A percentile compares a stretch with the other conserved stretches of the same genome.
Conservation (phyloP, 2,113 vertebrate species). For the Alligator sinensis region DNA sequence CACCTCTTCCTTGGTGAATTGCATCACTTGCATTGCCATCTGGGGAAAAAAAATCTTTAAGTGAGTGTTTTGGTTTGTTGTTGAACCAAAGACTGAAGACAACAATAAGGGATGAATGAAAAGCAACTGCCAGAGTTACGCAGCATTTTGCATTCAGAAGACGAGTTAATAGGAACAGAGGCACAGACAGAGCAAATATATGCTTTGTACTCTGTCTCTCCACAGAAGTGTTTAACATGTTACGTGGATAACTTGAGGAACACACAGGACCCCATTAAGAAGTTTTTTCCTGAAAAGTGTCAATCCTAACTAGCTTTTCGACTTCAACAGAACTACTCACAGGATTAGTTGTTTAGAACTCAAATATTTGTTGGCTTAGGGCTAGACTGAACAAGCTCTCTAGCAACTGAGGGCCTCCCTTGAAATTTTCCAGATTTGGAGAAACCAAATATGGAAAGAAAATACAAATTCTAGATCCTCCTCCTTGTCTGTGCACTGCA, state of each 20-base stretch:
- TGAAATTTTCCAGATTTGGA: background rate
- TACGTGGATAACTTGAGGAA: background rate
- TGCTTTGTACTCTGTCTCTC: background rate
- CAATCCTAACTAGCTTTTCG: background rate
- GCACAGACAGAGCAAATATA: background rate
- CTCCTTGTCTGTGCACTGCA: background rate
- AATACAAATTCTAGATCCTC: background rate
- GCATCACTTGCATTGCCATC: conserved; percentile 94
- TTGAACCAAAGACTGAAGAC: background rate
- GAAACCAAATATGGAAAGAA: background rate
- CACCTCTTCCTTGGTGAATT: conserved; percentile 91
- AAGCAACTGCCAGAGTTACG: no score
- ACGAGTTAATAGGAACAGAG: background rate
- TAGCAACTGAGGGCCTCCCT: background rate
- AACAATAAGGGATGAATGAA: background rate
- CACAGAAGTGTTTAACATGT: background rate
- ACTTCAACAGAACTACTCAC: background rate
- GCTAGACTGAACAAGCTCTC: background rate
- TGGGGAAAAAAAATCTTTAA: conserved; percentile 54
- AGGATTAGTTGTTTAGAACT: background rate
- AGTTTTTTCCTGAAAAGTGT: background rate
- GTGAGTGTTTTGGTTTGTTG: background rate
- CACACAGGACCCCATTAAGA: background rate
- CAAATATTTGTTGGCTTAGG: background rate
- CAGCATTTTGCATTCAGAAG: background rate